Conservation (phyloP, 1,140 invertebrate species). For the Mactra quadrangularis region DNA sequence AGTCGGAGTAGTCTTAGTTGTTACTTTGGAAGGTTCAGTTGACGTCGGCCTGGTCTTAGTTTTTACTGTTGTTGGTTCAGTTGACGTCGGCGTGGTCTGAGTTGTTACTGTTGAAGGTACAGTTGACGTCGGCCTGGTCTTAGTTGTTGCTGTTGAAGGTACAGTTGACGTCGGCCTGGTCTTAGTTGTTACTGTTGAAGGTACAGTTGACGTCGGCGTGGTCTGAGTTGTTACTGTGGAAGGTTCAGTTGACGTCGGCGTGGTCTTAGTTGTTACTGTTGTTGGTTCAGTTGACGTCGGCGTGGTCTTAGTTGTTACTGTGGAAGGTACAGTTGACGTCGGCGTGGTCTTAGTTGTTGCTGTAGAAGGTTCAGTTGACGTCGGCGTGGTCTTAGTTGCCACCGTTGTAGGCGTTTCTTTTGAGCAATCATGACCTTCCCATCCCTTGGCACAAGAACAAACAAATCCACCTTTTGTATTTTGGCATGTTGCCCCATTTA, state of each 20-base stretch:
- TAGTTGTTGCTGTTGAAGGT: background rate
- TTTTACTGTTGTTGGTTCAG: background rate
- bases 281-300: background rate
- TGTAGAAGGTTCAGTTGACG: background rate
- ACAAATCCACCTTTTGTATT: constrained; percentile 18
- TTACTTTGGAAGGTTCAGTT: background rate
- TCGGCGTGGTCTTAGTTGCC: no score
- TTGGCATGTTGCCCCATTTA: background rate
- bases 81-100: background rate
- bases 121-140: background rate
- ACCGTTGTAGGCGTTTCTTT: no score
- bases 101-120: background rate
- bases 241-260: background rate
- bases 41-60: background rate
- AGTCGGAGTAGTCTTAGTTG: background rate
- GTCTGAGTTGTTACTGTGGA: background rate
- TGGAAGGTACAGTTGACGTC: background rate
- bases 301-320: background rate
- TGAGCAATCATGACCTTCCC: constrained; percentile 9
- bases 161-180: background rate
- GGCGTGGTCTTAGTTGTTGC: background rate
- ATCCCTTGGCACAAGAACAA: constrained; percentile 45
- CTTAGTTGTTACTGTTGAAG: background rate
- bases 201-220: background rate
- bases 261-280: background rate